Conservation (phyloP, 2,888 invertebrate species). For the Labia minor region DNA sequence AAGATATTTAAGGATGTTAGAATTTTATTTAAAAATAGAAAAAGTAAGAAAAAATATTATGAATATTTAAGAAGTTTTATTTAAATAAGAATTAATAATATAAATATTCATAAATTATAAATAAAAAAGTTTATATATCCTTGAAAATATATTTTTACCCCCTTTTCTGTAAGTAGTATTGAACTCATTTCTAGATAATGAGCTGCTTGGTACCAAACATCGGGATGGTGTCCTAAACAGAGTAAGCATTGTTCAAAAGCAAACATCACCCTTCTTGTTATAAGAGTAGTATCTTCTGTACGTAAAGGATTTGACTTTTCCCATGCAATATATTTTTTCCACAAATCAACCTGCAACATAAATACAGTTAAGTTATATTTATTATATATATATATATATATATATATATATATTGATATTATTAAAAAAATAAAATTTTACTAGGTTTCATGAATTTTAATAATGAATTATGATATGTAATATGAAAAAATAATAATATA, state of each 20-base stretch:
- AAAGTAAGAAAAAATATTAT: slow-evolving; percentile 17
- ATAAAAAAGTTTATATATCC: too few relatives aligned
- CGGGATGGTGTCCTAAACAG: slow-evolving; percentile 94
- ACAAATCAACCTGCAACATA: slow-evolving; percentile 71
- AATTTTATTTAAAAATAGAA: slow-evolving; percentile 19
- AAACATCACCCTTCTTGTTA: slow-evolving; percentile 93
- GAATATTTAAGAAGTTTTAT: background rate
- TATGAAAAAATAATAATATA: slow-evolving; percentile 20
- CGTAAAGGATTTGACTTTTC: slow-evolving; percentile 93
- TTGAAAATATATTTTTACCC: too few relatives aligned
- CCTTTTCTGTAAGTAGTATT: slow-evolving; percentile 87
- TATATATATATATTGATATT: too few relatives aligned
- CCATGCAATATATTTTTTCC: slow-evolving; percentile 98
- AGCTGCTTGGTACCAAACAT: slow-evolving; percentile 98
- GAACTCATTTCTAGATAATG: slow-evolving; percentile 92
- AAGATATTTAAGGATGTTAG: too few relatives aligned
- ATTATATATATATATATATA: too few relatives aligned
- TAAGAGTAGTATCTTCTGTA: slow-evolving; percentile 88
- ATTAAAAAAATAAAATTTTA: slow-evolving; percentile 21
- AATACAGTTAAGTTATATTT: too few relatives aligned
- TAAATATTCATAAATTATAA: too few relatives aligned
- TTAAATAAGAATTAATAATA: slow-evolving; percentile 23
- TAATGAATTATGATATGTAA: too few relatives aligned
- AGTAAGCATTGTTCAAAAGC: slow-evolving; percentile 95
- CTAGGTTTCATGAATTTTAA: slow-evolving; percentile 21